These are phyloP conservation scores for Tachysurus fulvidraco DNA, from an alignment of 2,113 vertebrate genomes.

Conservation along the genomic window DNA sequence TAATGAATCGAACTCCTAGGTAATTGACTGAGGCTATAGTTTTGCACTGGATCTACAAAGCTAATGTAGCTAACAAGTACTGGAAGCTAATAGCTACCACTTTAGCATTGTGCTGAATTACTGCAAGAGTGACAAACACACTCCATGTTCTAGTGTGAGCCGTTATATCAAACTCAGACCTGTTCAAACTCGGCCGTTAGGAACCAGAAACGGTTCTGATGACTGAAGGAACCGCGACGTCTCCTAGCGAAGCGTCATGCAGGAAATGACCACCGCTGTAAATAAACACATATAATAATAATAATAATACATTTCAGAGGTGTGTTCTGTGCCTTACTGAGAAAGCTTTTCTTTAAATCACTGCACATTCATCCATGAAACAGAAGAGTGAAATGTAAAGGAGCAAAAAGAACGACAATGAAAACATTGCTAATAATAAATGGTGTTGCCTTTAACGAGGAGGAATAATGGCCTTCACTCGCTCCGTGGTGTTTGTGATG, in stretches of 20 bases:
- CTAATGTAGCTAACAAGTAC: background rate
- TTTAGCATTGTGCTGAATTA: conserved; percentile 11
- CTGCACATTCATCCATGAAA: conserved; percentile 64
- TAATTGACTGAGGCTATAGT: background rate
- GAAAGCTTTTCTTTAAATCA: conserved; percentile 64
- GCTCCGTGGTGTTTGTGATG: background rate
- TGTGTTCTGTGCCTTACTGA: conserved; percentile 99
- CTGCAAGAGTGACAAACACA: background rate
- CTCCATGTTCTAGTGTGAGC: background rate
- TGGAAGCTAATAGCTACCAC: background rate
- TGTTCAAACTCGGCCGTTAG: background rate
- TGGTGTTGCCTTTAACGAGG: background rate
- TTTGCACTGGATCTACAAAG: conserved; percentile 5
- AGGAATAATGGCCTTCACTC: background rate
- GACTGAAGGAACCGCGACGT: conserved; percentile 73
- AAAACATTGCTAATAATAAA: background rate
- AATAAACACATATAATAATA: conserved; percentile 80
- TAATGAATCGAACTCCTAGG: background rate
- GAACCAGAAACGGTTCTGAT: conserved; percentile 49
- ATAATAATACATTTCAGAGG: conserved; percentile 81
- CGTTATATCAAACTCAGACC: background rate
- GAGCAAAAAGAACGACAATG: conserved; percentile 54
- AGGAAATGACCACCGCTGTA: conserved; percentile 92
- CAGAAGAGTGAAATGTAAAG: conserved; percentile 25
- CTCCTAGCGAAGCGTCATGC: conserved; percentile 85